Evolutionary conservation across 1,140 invertebrate species (phyloP).

Genomic region (Contarinia nasturtii): DNA sequence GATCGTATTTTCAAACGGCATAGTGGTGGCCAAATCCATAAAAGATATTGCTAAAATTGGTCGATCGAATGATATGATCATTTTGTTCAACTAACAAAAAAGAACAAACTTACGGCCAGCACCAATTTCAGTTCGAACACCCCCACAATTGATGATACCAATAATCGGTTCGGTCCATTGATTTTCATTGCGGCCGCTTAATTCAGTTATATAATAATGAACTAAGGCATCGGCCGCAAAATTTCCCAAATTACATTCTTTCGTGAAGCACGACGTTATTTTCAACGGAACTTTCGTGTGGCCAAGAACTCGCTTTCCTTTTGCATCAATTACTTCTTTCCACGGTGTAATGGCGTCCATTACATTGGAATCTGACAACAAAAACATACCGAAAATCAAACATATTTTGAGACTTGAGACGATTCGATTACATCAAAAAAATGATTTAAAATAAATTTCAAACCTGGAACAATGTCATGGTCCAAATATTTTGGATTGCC

Average conservation of each 20-base stretch:
- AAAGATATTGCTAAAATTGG: slow-evolving; percentile 34
- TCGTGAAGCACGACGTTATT: slow-evolving; percentile 30
- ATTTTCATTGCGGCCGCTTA: slow-evolving; percentile 13
- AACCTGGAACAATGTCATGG: slow-evolving; percentile 38
- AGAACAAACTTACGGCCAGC: slow-evolving; percentile 24
- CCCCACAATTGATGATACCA: slow-evolving; percentile 49
- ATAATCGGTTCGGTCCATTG: slow-evolving; percentile 49
- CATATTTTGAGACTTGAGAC: background rate
- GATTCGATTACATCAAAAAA: background rate
- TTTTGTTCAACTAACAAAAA: background rate
- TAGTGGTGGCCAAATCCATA: slow-evolving; percentile 38
- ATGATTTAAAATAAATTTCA: slow-evolving; percentile 2
- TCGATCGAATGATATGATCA: background rate
- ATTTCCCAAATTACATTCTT: slow-evolving; percentile 59
- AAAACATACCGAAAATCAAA: background rate
- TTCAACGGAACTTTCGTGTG: slow-evolving; percentile 32
- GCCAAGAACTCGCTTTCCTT: slow-evolving; percentile 35
- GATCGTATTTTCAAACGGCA: slow-evolving; percentile 52
- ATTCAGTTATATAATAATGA: slow-evolving; percentile 17
- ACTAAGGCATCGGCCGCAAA: slow-evolving; percentile 53
- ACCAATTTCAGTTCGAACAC: slow-evolving; percentile 37
- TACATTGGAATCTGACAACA: slow-evolving; percentile 25
- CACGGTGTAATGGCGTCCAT: slow-evolving; percentile 30
- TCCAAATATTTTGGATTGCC: slow-evolving; percentile 61
- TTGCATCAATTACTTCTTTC: slow-evolving; percentile 32